phyloP scores from a whole-genome alignment of 2,113 vertebrate genomes.

The Camelus bactrianus region DNA sequence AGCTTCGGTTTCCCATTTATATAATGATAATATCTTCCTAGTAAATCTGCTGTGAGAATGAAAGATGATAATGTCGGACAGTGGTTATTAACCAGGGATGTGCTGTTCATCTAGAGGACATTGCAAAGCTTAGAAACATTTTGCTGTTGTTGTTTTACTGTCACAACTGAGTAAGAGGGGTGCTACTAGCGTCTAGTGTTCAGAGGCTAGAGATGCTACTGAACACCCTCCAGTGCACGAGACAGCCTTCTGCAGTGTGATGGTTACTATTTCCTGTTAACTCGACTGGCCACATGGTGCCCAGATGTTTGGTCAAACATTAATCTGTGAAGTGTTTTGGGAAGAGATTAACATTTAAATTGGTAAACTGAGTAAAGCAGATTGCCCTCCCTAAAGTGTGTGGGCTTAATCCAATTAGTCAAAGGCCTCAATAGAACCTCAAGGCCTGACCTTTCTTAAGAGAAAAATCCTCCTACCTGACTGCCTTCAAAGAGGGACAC shows the following conservation, averaged over 20 bases:
- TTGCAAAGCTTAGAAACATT: not conserved
- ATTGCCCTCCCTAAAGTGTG: not conserved
- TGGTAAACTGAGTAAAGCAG: not conserved
- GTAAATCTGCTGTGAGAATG: not conserved
- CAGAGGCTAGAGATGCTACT: not conserved
- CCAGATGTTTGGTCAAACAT: not conserved
- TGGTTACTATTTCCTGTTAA: not conserved
- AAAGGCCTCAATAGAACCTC: not conserved
- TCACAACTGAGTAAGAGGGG: not conserved
- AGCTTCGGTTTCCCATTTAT: not conserved
- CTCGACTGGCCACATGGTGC: not conserved
- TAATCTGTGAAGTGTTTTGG: not conserved
- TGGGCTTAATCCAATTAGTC: not conserved
- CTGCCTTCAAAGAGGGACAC: not conserved
- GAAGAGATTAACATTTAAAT: slow-evolving; percentile 1
- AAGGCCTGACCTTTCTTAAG: not conserved
- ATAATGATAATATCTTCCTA: not conserved
- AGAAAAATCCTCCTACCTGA: fast-evolving
- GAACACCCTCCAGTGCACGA: not conserved
- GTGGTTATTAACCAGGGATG: not conserved
- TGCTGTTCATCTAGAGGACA: not conserved
- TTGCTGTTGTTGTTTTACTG: not conserved
- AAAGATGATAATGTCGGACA: not conserved
- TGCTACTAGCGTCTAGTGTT: not conserved
- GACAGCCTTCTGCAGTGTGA: not conserved